Evolutionary conservation across 2,888 invertebrate species (phyloP).

Genomic region (Anthrax anthrax): DNA sequence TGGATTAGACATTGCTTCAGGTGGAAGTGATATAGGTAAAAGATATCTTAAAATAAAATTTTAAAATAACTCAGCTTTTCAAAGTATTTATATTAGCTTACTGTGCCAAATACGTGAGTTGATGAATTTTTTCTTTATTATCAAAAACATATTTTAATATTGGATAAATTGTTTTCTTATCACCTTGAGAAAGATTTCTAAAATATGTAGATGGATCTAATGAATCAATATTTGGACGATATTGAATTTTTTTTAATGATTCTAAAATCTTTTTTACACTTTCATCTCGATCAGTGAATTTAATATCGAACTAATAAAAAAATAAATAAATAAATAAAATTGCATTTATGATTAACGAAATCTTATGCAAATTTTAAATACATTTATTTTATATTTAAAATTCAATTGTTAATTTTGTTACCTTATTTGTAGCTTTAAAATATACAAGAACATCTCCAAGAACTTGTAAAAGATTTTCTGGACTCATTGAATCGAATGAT

Average conservation of each 20-base stretch:
- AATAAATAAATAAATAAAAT: background rate
- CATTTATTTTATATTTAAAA: background rate
- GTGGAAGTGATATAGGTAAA: slow-evolving; percentile 52
- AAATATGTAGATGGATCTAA: slow-evolving; percentile 34
- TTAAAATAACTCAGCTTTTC: no score
- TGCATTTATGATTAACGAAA: no score
- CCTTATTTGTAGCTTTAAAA: slow-evolving; percentile 52
- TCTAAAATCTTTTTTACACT: slow-evolving; percentile 58
- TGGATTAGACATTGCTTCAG: slow-evolving; percentile 58
- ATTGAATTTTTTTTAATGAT: slow-evolving; percentile 62
- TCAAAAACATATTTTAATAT: slow-evolving; percentile 67
- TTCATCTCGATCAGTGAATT: slow-evolving; percentile 60
- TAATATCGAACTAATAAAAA: slow-evolving; percentile 43
- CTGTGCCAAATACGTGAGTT: slow-evolving; percentile 73
- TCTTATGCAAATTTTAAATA: no score
- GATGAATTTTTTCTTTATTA: slow-evolving; percentile 57
- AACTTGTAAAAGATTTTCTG: slow-evolving; percentile 61
- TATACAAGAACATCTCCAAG: slow-evolving; percentile 61
- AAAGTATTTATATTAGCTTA: slow-evolving; percentile 21
- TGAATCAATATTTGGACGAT: slow-evolving; percentile 45
- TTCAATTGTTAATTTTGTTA: slow-evolving; percentile 19
- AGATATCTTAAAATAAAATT: slow-evolving; percentile 29
- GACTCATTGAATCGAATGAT: slow-evolving; percentile 66
- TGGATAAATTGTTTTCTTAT: slow-evolving; percentile 58
- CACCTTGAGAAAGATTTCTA: slow-evolving; percentile 43